Evolutionary conservation across 2,888 invertebrate genomes (phyloP), one percentile per base, ranked within the genome.

Genomic region (Polyploca ridens): DNA sequence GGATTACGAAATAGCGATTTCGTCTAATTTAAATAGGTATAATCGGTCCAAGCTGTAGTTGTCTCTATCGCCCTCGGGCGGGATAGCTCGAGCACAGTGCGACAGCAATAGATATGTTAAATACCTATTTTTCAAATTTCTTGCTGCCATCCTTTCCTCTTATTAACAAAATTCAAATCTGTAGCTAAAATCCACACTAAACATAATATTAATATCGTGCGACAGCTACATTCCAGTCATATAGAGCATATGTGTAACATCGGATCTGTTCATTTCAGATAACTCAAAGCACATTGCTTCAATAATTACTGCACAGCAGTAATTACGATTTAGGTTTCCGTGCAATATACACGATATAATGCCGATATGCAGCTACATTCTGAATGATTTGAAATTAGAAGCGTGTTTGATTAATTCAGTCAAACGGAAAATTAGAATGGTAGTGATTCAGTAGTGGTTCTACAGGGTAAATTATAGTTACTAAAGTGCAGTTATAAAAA

Each of bases 251-350:
- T 46, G 10, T 54, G 54, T 10, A 10, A n/a, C 54, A 19, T n/a
- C 10, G 41, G 44, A 61, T 61, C 61, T 61, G 61, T 27, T 61
- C 61, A 49, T 58, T 60, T 58, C 64, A 68, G 66, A 74, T 74
- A 74, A 65, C 67, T 68, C 58, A 64, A 58, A 62, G 65, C 67
- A 68, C 68, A 67, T 64, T 64, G 62, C 65, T 16, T 16, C 58
- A 62, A 59, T 70, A 69, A 74, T 74, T 74, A 68, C 64, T 61
- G 67, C 35, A 27, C 58, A 63, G 64, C 49, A 49, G 33, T 68
- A 66, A 68, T 68, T 66, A 49, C 58, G 63, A 58, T 59, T 58
- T 54, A 19, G 54, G 54, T 54, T 46, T 19, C 54, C 19, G n/a
- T 54, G 8, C 10, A 54, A 19, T 8, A n/a, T 54, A 19, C 10